A percentile compares a stretch with the other conserved stretches of the same genome.
Evolutionary conservation across 1,140 invertebrate genomes (phyloP).

Genomic region (Trachelipus rathkii): DNA sequence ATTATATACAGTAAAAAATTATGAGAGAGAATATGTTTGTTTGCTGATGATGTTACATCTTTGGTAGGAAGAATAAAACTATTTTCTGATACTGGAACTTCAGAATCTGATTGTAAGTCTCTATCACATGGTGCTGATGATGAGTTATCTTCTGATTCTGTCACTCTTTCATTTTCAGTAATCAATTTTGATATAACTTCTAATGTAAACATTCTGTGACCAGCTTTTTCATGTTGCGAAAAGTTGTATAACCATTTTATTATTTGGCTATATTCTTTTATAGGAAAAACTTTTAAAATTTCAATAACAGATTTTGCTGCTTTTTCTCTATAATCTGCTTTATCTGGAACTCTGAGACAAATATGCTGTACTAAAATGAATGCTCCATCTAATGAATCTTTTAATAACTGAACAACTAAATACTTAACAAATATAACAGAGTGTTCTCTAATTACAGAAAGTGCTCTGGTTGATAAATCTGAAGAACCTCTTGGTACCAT

Average conservation of each 20-base stretch:
- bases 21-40: constrained; percentile 47
- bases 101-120: background rate
- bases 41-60: constrained; percentile 34
- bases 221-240: constrained; percentile 54
- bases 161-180: constrained; percentile 46
- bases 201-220: constrained; percentile 56
- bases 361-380: constrained; percentile 58
- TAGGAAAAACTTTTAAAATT: constrained; percentile 49
- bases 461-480: constrained; percentile 51
- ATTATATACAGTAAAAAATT: constrained; percentile 55
- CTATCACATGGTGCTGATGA: constrained; percentile 1
- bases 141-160: constrained; percentile 23
- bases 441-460: constrained; percentile 53
- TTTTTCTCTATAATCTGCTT: constrained; percentile 57
- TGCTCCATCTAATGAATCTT: constrained; percentile 50
- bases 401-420: constrained; percentile 51
- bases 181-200: constrained; percentile 58
- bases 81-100: background rate
- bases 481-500: constrained; percentile 50
- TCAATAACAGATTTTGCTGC: constrained; percentile 55
- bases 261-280: constrained; percentile 46
- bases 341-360: constrained; percentile 58
- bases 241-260: constrained; percentile 56
- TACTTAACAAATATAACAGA: constrained; percentile 55
- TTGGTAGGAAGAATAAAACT: constrained; percentile 36